Conservation (phyloP, 1,140 invertebrate genomes). For the Capitella teleta region DNA sequence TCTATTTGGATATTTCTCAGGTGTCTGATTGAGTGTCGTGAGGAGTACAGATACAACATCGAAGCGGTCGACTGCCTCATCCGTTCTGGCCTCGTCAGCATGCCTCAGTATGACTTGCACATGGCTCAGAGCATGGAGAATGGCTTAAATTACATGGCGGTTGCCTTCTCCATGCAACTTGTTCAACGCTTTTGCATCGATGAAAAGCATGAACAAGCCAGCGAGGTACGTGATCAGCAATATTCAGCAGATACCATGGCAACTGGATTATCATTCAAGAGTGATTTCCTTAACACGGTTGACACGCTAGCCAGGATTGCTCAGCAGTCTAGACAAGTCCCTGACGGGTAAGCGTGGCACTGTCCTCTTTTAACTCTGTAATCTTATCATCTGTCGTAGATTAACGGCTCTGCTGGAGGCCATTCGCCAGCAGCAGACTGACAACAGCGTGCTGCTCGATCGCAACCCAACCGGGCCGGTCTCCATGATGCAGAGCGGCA, state of each 20-base stretch:
- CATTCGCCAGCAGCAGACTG: constrained; percentile 24
- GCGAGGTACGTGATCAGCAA: background rate
- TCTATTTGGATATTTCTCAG: constrained; percentile 14
- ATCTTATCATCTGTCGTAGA: constrained; percentile 23
- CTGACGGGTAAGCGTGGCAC: constrained; percentile 55
- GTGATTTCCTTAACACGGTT: constrained; percentile 72
- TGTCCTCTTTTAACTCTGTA: background rate
- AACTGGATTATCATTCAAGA: constrained; percentile 18
- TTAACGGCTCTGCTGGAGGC: constrained; percentile 27
- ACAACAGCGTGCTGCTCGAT: constrained; percentile 22
- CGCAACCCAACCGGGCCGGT: constrained; percentile 46
- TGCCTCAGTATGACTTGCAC: constrained; percentile 69
- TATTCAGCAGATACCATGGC: background rate
- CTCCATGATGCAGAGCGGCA: constrained; percentile 84
- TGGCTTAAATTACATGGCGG: constrained; percentile 69
- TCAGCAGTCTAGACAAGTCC: constrained; percentile 59
- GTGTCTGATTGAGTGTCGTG: constrained; percentile 63
- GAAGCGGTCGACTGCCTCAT: constrained; percentile 84
- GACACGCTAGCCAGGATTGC: constrained; percentile 66
- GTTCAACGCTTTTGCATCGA: constrained; percentile 79
- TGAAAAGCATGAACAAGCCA: constrained; percentile 42
- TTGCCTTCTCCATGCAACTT: constrained; percentile 80
- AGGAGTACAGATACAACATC: constrained; percentile 79
- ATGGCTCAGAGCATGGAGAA: constrained; percentile 74
- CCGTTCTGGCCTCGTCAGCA: constrained; percentile 54